Base-by-base conservation (phyloP, 2,888 invertebrate genomes). In the Idaea aversata region DNA sequence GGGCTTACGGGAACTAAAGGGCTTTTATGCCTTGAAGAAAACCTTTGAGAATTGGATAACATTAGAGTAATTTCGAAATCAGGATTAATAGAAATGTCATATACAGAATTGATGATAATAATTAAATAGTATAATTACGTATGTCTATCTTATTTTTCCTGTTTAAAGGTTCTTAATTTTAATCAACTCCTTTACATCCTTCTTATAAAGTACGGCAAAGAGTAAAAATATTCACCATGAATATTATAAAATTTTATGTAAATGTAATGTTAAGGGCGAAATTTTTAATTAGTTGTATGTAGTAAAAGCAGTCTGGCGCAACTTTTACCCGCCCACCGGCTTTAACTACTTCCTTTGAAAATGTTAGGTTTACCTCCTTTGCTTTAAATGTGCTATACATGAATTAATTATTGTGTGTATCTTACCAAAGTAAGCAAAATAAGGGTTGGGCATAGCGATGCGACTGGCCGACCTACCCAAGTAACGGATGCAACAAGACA, bases 281-380 rank as follows among this genome's bases (percentile, higher is more conserved):
- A 83, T 85, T 86, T 84, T 86, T 88, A 90, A 88, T 90, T 88
- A 87, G 84, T 83, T 73, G 75, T 76, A 36, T 6, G 5, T 72
- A 74, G 70, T 66, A 69, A 69, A 68, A 65, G 66, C 70, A 71
- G 66, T 65, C 66, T 67, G 63, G 70, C 69, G 72, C 65, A 57
- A 60, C 65, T 67, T 67, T 57, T 61, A 63, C 70, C 70, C 77
- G 79, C 76, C 81, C 77, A 74, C 77, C 75, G 75, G 72, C 80
- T 82, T 84, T 81, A 80, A 77, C 74, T 72, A 72, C 74, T 76
- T 77, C 75, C 74, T 75, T 75, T 65, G 71, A 71, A 67, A 67
- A 68, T 67, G 63, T 60, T 65, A 60, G 63, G 69, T 65, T 61
- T 68, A 66, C 63, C 65, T 66, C 7, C 47, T 47, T 13, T 47